Base-by-base conservation (phyloP, 2,797 vertebrate species). In the Nasua narica region DNA sequence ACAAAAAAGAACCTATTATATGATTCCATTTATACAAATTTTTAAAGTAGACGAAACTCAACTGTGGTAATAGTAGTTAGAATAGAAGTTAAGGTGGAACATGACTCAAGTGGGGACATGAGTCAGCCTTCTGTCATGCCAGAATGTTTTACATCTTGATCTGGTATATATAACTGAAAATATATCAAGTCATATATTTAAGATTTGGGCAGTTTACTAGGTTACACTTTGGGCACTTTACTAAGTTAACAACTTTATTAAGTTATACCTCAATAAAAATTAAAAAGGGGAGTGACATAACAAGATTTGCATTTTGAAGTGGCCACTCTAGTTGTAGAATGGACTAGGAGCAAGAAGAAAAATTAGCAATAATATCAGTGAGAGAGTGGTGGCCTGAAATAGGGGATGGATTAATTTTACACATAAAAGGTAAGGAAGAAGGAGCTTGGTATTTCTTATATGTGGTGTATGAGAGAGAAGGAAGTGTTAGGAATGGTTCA, bases 251-350 rank as follows among this genome's bases (percentile, higher is more conserved):
- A 82, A 27, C 67, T 94, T 82, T 54, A 81, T 46, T 91, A 92
- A 90, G 11, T 82, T 89, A 56, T 67, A 93, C 40, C 23, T 94
- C 82, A 72, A 52, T 83, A 72, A 88, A 94, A 88, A 81, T 54
- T 43, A 15, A 78, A 87, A 56, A 87, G 40, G 37, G 11, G 37
- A 40, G 7, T 40, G 58, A 9, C 16, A 14, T 35, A 79, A 54
- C 37, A 82, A 62, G 29, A 69, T 88, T 92, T 87, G 83, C 40
- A 69, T 60, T 54, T 87, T 91, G 70, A 50, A 91, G 21, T 60
- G 43, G 67, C 27, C 67, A 40, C 37, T 60, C 19, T 43, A 32
- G 54, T 25, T 84, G 7, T 70, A 70, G 74, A 78, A 43, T 43
- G 60, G 32, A 67, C 23, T 62, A 32, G 65, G 76, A 40, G 15